phyloP scores from a whole-genome alignment of 2,797 vertebrate species.

The Parauchenoglanis ngamensis region DNA sequence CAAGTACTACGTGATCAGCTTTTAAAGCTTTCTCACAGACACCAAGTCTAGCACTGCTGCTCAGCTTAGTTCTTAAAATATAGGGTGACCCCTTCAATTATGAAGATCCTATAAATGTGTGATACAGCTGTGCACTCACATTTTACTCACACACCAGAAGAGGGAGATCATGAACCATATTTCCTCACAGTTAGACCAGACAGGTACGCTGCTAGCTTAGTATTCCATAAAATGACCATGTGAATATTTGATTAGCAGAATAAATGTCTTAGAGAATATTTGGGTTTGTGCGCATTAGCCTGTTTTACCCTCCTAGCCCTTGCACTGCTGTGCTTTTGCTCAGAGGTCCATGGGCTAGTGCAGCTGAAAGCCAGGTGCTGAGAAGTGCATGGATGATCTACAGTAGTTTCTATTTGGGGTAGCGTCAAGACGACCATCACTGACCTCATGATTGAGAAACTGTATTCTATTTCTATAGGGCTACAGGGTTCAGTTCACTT shows the following conservation, averaged over 20 bases:
- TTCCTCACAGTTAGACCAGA: slow-evolving; percentile 2
- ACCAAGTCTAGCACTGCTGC: neutral
- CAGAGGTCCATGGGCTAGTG: neutral
- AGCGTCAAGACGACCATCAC: neutral
- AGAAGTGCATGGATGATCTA: neutral
- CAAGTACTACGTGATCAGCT: neutral
- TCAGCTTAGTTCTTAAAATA: neutral
- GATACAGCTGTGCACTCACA: neutral
- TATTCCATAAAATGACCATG: neutral
- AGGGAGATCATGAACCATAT: slow-evolving; percentile 51
- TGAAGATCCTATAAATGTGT: neutral
- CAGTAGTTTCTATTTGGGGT: neutral
- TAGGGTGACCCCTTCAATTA: neutral
- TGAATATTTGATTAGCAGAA: slow-evolving; percentile 13
- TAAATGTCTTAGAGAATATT: slow-evolving; percentile 19
- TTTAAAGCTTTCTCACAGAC: neutral
- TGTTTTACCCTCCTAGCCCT: slow-evolving; percentile 1
- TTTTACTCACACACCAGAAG: slow-evolving; percentile 42
- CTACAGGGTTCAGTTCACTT: neutral
- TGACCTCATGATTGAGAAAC: neutral
- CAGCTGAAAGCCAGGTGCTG: neutral
- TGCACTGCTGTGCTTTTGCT: neutral
- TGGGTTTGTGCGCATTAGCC: slow-evolving; percentile 17
- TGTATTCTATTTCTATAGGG: neutral
- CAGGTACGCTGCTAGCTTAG: neutral